Percentiles rank a stretch among this genome's conserved stretches.
phyloP scores from a whole-genome alignment of 53 echinoderm and acorn worm species.

The Actinopyga echinites region DNA sequence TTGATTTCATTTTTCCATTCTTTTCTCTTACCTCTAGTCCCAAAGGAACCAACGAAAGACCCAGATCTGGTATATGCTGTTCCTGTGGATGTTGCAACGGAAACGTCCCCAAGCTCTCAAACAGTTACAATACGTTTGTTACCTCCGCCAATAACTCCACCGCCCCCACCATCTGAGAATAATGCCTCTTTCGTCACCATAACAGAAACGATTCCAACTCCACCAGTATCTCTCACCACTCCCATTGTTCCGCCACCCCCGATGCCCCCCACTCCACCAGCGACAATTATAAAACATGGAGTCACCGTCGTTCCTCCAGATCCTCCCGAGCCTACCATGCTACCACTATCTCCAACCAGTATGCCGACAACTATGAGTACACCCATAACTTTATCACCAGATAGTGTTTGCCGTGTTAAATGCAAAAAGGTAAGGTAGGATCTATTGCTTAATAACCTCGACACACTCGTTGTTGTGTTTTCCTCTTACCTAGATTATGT shows the following conservation, averaged over 20 bases:
- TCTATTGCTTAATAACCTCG: too few species aligned
- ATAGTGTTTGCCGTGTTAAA: background rate
- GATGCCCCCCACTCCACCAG: slow-evolving; percentile 57
- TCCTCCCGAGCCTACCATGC: background rate
- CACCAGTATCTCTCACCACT: background rate
- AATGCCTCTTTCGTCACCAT: background rate
- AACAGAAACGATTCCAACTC: background rate
- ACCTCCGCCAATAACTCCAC: slow-evolving; percentile 91
- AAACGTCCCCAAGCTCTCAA: slow-evolving; percentile 15
- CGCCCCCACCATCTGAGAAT: slow-evolving; percentile 79
- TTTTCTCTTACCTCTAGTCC: background rate
- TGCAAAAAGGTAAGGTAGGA: background rate
- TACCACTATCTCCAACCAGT: too few species aligned
- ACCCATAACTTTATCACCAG: background rate
- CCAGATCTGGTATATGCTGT: background rate
- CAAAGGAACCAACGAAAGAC: background rate
- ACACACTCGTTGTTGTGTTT: too few species aligned
- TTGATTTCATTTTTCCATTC: too few species aligned
- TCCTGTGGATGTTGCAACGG: background rate
- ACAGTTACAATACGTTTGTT: slow-evolving; percentile 73
- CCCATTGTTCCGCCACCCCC: slow-evolving; percentile 47
- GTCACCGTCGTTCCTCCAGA: background rate
- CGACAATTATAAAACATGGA: slow-evolving; percentile 24
- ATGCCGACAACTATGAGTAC: too few species aligned
- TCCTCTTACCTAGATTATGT: too few species aligned